phyloP scores from a whole-genome alignment of 2,113 vertebrate genomes.

The Myanophis thanlyinensis region DNA sequence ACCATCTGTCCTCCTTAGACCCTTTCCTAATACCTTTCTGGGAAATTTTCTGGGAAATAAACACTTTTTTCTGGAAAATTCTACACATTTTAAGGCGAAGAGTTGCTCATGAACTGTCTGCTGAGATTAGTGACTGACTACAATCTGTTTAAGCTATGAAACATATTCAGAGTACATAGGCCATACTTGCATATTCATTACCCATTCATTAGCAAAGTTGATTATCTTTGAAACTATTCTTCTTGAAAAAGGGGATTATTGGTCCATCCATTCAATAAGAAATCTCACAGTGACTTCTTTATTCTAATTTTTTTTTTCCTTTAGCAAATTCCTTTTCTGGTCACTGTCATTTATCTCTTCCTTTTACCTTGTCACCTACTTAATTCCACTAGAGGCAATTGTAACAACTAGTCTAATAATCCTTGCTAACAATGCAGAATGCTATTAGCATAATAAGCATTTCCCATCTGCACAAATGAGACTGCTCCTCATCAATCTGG shows the following conservation, averaged over 20 bases:
- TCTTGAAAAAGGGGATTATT: neutral
- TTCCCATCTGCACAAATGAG: constrained; percentile 70
- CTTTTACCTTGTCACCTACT: constrained; percentile 69
- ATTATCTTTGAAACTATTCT: neutral
- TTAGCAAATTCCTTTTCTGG: constrained; percentile 24
- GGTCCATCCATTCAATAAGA: constrained; percentile 31
- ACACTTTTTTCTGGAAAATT: neutral
- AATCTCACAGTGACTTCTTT: neutral
- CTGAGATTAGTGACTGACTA: neutral
- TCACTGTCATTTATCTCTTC: constrained; percentile 66
- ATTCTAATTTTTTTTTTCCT: neutral
- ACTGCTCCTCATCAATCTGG: constrained; percentile 62
- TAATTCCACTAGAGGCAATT: constrained; percentile 67
- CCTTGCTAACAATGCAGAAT: constrained; percentile 69
- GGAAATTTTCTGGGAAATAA: neutral
- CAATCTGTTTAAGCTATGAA: neutral
- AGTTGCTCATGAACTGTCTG: neutral
- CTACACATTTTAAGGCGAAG: neutral
- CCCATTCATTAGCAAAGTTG: neutral
- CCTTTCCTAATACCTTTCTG: neutral
- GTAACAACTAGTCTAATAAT: constrained; percentile 72
- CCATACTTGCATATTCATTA: neutral
- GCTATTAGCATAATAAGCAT: constrained; percentile 69
- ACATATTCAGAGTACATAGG: neutral
- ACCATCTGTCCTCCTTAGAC: neutral